These are phyloP conservation scores for Vulpes ferrilata DNA, from an alignment of 2,113 vertebrate species.

Conservation along the genomic window DNA sequence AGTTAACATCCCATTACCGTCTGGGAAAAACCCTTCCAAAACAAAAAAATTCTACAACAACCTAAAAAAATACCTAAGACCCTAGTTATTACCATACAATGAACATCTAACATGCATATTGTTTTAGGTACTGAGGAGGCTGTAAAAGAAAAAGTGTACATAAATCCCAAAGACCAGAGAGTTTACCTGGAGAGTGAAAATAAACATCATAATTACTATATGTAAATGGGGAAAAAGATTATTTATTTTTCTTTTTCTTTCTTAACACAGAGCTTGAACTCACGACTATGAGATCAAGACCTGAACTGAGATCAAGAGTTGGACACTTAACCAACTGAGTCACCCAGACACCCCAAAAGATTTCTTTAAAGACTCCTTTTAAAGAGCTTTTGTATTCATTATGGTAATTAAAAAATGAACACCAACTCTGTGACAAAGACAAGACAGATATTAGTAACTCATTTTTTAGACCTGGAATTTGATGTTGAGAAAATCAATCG, in stretches of 20 bases:
- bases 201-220: not conserved
- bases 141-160: not conserved
- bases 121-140: not conserved
- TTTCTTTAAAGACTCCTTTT: not conserved
- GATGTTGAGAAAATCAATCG: constrained; percentile 9
- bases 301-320: not conserved
- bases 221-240: not conserved
- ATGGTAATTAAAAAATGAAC: not conserved
- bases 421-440: not conserved
- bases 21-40: not conserved
- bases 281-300: not conserved
- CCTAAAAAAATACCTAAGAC: not conserved
- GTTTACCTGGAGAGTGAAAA: not conserved
- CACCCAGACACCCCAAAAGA: not conserved
- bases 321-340: not conserved
- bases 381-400: not conserved
- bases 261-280: not conserved
- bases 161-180: not conserved
- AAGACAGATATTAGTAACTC: not conserved
- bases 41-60: not conserved
- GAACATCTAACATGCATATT: not conserved
- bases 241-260: not conserved
- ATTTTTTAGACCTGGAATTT: constrained; percentile 29
- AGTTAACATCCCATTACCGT: not conserved
- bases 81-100: not conserved